Conservation (phyloP, 2,888 invertebrate species). For the Drosophila neoperkinsi region DNA sequence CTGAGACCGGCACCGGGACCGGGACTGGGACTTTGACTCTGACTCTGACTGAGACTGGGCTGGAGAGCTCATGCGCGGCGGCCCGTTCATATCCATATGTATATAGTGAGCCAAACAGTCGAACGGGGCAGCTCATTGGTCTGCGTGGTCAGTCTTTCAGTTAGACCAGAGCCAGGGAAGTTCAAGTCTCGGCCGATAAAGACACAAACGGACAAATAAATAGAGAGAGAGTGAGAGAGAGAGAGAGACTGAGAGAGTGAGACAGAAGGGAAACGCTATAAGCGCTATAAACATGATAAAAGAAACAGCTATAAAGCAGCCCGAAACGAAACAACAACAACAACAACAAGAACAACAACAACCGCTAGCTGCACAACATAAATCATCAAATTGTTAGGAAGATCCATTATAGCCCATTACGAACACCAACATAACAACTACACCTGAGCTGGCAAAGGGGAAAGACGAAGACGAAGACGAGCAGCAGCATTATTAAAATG, state of each 20-base stretch:
- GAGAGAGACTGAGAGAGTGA: background rate
- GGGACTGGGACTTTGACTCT: background rate
- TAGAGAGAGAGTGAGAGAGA: background rate
- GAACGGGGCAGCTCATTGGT: slow-evolving; percentile 34
- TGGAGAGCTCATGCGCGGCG: slow-evolving; percentile 67
- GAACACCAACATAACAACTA: slow-evolving; percentile 53
- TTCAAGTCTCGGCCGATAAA: slow-evolving; percentile 58
- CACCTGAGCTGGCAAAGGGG: slow-evolving; percentile 51
- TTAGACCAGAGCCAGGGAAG: slow-evolving; percentile 41
- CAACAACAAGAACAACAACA: slow-evolving; percentile 48
- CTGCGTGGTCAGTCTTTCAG: slow-evolving; percentile 5
- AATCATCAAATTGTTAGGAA: slow-evolving; percentile 82
- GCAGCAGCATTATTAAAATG: slow-evolving; percentile 77
- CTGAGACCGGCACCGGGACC: background rate
- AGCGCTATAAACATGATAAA: slow-evolving; percentile 73
- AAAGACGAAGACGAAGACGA: background rate
- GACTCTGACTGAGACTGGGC: background rate
- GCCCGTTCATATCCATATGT: slow-evolving; percentile 12
- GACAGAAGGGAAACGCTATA: slow-evolving; percentile 42
- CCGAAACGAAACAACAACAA: slow-evolving; percentile 51
- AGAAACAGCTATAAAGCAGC: slow-evolving; percentile 69
- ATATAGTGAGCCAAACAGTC: background rate
- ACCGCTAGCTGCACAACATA: slow-evolving; percentile 80
- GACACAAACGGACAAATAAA: slow-evolving; percentile 31
- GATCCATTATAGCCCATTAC: slow-evolving; percentile 82